Evolutionary conservation across 1,140 invertebrate genomes (phyloP), one percentile per base, ranked within the genome.

Genomic region (Drosophila tani): DNA sequence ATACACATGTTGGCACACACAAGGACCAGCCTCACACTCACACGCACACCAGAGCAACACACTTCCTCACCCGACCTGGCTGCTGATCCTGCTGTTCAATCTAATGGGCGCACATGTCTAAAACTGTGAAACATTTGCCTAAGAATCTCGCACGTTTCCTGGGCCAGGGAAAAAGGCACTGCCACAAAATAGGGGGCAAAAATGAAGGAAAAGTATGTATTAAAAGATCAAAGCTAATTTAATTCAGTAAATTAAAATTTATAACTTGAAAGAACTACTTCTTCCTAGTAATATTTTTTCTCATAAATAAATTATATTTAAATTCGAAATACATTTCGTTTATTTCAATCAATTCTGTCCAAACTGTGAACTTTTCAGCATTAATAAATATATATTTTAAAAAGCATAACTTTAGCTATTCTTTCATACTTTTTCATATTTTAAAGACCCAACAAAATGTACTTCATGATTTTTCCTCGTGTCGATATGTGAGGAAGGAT

Each of bases 41-140:
- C 14, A 32, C 14, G 3, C 38, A 41, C 40, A 14, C 32, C 24
- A 4, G 12, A 41, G 3, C n/a, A 70, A 40, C 40, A 68, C 29
- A 69, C 47, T 24, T 27, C 29, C 70, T 43, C 41, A n/a, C 73
- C 60, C 62, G 58, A 38, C 63, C 45, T 19, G 56, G 43, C 38
- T 45, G 38, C 73, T 75, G 75, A 80, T 83, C 49, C 83, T 75
- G 71, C 74, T 69, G 77, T 88, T 88, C 85, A 84, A 88, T 88
- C 81, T 88, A 88, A 88, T 90, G 78, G 81, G 75, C 74, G 77
- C 78, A 88, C 84, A 88, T 88, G 84, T 88, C 81, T 71, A 81
- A 75, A 88, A 87, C 69, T 88, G 81, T 71, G 76, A 87, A 88
- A 56, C 63, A 87, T 87, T 87, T 81, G 58, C 55, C 78, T 74